Evolutionary conservation across 2,113 vertebrate genomes (phyloP), one percentile per base, ranked within the genome.

Genomic region (Rhinolophus ferrumequinum): DNA sequence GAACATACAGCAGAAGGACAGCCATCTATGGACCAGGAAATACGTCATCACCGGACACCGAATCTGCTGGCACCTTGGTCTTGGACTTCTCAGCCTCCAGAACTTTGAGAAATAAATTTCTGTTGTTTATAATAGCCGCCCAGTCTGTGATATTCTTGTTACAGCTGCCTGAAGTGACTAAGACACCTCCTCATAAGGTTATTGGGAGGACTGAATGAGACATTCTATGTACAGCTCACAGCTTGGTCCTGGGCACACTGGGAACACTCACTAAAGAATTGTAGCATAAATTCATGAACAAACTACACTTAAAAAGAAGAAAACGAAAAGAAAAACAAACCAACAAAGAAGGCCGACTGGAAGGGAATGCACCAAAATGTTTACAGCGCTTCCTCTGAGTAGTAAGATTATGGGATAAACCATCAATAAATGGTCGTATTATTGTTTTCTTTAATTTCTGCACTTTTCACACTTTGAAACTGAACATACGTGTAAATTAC

Each of bases 401-500:
- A 38, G 44, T 69, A 66, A 70, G 54, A 88, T 47, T 22, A 88
- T 4, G 1, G 41, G 52, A 4, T 16, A 54, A 89, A 60, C 24
- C 5, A 8, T 28, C 69, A 90, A 64, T 21, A 72, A 66, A 66
- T 0, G 7, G 73, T 12, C n/a, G 73, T 79, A 73, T 35, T 41
- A 50, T 22, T 56, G 5, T 85, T 64, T 90, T 67, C 69, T 44
- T 30, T 73, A 21, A 80, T 90, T 73, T 86, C 33, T 83, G 44
- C 8, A 38, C 33, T 87, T 94, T 44, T 13, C 50, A 73, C 26
- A 94, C 54, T 95, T 83, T 73, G 64, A 79, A 92, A 88, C 73
- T 21, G 58, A 67, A 56, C 18, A 85, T 76, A 60, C 0, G 1
- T 64, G 4, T 81, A 75, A 94, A 81, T 81, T 30, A 86, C 21